A percentile compares a stretch with the other conserved stretches of the same genome.
Conservation (phyloP, 2,113 vertebrate species). For the Microcebus griseorufus region DNA sequence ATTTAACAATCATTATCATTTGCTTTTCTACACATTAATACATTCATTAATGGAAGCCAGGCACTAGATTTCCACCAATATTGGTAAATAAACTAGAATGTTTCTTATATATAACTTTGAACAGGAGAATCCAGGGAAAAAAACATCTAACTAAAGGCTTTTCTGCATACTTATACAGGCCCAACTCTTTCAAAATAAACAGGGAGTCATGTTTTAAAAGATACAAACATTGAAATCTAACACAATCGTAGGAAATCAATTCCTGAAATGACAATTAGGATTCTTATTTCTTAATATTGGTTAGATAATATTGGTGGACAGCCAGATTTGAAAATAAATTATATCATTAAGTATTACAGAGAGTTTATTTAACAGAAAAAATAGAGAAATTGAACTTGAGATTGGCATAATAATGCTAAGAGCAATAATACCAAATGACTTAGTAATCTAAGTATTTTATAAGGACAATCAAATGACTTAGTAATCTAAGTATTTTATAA, state of each 20-base stretch:
- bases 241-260: not conserved
- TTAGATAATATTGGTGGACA: no score
- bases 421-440: not conserved
- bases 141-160: not conserved
- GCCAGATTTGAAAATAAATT: not conserved
- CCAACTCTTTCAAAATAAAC: not conserved
- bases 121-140: not conserved
- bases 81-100: not conserved
- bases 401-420: not conserved
- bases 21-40: no score
- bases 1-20: not conserved
- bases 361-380: not conserved
- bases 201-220: not conserved
- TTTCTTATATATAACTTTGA: not conserved
- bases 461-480: not conserved
- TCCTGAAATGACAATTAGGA: not conserved
- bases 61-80: not conserved
- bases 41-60: not conserved
- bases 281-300: not conserved
- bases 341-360: not conserved
- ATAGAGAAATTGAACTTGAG: not conserved
- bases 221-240: not conserved
- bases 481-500: not conserved
- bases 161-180: not conserved
- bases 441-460: not conserved